A percentile compares a stretch with the other conserved stretches of the same genome.
These are phyloP conservation scores for Paracanthobrama guichenoti DNA, from an alignment of 2,113 vertebrate species.

Conservation along the genomic window DNA sequence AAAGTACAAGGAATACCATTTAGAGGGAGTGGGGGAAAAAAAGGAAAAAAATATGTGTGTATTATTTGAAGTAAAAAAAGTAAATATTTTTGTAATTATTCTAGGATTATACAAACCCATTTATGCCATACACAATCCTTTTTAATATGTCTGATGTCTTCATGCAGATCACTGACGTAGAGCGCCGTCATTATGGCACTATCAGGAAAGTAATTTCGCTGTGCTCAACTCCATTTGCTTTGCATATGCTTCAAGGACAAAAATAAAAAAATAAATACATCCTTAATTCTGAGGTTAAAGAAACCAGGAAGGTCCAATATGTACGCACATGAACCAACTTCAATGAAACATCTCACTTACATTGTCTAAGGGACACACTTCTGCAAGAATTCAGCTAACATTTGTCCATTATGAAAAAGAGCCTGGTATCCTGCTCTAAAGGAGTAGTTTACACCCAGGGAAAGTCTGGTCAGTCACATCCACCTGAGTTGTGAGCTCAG, in stretches of 20 bases:
- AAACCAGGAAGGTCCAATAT: not conserved
- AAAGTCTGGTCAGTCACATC: not conserved
- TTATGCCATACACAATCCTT: no score
- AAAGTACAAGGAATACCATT: no score
- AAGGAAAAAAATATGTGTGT: no score
- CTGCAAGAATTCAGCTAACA: not conserved
- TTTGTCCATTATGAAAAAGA: not conserved
- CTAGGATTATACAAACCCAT: no score
- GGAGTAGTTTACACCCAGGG: not conserved
- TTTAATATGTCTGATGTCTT: not conserved
- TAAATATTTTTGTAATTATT: no score
- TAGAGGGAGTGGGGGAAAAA: no score
- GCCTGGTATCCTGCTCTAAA: not conserved
- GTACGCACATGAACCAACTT: not conserved
- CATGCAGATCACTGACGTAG: not conserved
- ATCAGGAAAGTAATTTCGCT: not conserved
- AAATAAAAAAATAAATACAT: not conserved
- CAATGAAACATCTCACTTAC: not conserved
- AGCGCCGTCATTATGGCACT: not conserved
- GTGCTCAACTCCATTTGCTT: not conserved
- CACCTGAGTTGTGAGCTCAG: not conserved
- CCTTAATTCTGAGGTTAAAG: not conserved
- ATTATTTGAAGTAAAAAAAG: no score
- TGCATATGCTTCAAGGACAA: not conserved
- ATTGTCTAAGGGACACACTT: not conserved